Evolutionary conservation across 2,888 invertebrate species (phyloP).

Genomic region (Trichacis sp.): DNA sequence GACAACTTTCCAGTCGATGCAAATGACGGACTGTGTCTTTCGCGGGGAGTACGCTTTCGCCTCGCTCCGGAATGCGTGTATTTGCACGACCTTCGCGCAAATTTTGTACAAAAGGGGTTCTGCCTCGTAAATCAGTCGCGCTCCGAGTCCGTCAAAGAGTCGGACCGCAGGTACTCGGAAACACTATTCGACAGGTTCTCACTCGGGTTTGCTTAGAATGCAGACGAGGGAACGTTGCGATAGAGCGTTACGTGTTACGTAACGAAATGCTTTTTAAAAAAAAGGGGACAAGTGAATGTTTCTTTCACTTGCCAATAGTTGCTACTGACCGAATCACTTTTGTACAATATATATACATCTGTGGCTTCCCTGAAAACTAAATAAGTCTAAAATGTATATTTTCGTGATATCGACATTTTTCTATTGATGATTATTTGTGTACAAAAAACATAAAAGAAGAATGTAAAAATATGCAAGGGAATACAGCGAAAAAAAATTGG

Average conservation of each 20-base stretch:
- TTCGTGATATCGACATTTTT: too few species aligned
- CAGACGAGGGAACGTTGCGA: not conserved
- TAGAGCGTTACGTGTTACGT: not conserved
- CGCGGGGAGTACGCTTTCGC: conserved; percentile 23
- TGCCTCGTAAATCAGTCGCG: conserved; percentile 57
- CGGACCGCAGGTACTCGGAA: conserved; percentile 29
- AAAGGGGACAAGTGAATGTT: too few species aligned
- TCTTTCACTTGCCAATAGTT: too few species aligned
- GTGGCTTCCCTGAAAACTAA: too few species aligned
- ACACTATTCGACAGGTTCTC: conserved; percentile 41
- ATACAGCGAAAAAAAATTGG: too few species aligned
- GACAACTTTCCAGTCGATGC: conserved; percentile 32
- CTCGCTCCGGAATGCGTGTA: conserved; percentile 34
- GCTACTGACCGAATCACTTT: too few species aligned
- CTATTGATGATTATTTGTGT: too few species aligned
- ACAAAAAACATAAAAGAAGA: too few species aligned
- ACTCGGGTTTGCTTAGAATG: conserved; percentile 33
- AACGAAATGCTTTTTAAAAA: not conserved
- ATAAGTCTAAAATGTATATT: too few species aligned
- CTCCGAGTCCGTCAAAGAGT: conserved; percentile 44
- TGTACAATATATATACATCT: too few species aligned
- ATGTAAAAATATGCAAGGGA: too few species aligned
- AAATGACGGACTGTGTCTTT: conserved; percentile 42
- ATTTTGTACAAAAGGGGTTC: conserved; percentile 59
- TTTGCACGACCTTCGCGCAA: conserved; percentile 55